Evolutionary conservation across 1,140 invertebrate species (phyloP), one percentile per base, ranked within the genome.

Genomic region (Calliphora vicina): DNA sequence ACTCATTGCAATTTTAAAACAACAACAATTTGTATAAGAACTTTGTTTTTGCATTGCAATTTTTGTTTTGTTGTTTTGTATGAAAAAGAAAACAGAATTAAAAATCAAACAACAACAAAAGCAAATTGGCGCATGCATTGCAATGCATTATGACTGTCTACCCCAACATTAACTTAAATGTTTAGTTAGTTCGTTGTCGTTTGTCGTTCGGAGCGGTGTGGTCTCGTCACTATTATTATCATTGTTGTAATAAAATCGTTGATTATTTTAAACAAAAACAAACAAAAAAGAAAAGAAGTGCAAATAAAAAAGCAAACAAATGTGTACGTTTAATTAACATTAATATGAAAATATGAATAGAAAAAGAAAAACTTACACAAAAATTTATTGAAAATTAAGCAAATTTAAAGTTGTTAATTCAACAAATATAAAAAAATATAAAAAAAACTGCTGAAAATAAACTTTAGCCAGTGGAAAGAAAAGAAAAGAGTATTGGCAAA

Each of bases 121-220:
- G 17, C 12, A 61, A 61, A 61, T n/a, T 17, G 9, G 73, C 17
- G 73, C 27, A 26, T 61, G 50, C 50, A 17, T 42, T 42, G 29
- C 73, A n/a, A n/a, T n/a, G n/a, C n/a, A n/a, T n/a, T n/a, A n/a
- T n/a, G n/a, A n/a, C n/a, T n/a, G n/a, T 76, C 29, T 35, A 42
- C 73, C 29, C 73, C 73, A 76, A 76, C 73, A 76, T 76, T 15
- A 76, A 42, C 12, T 61, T n/a, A n/a, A 76, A 35, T 42, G 26
- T n/a, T n/a, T n/a, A n/a, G n/a, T 29, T 35, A 76, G 73, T 76
- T 42, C 35, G 35, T 76, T 76, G 73, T 76, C 73, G 73, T 76
- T 15, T 35, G 29, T 35, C 29, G 73, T 76, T 42, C 35, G 29
- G 29, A 42, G 29, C 73, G 27, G 20, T 42, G 73, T n/a, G 50